Percentiles rank a stretch among this genome's conserved stretches.
Conservation (phyloP, 2,113 vertebrate genomes). For the Elachura formosa region DNA sequence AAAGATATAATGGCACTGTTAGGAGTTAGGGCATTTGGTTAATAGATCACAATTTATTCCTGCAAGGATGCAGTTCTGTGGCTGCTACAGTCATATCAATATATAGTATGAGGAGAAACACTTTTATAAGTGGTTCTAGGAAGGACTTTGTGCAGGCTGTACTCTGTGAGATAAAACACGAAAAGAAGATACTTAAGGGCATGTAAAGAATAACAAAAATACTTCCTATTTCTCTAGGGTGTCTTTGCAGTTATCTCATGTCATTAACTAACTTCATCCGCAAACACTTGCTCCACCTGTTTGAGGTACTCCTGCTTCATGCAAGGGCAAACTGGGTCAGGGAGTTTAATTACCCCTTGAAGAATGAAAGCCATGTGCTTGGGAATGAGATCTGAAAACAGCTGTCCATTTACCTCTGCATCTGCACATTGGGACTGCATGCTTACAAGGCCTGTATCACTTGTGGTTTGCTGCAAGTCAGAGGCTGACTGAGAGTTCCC, state of each 20-base stretch:
- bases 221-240: not conserved
- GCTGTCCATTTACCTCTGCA: not conserved
- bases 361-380: not conserved
- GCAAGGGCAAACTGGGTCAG: not conserved
- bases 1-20: slow-evolving; percentile 13
- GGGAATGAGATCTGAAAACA: not conserved
- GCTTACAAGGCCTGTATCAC: not conserved
- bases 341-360: not conserved
- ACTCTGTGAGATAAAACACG: not conserved
- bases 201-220: not conserved
- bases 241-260: not conserved
- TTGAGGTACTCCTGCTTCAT: not conserved
- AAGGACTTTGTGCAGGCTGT: not conserved
- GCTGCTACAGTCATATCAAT: not conserved
- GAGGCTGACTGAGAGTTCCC: not conserved
- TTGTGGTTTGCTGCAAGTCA: accelerated
- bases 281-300: not conserved
- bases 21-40: slow-evolving; percentile 17
- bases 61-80: not conserved
- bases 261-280: not conserved
- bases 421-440: not conserved
- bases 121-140: not conserved
- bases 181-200: not conserved
- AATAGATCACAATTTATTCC: slow-evolving; percentile 62
- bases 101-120: not conserved